Evolutionary conservation across 2,888 invertebrate species (phyloP).

Genomic region (Cephus rjabovi): DNA sequence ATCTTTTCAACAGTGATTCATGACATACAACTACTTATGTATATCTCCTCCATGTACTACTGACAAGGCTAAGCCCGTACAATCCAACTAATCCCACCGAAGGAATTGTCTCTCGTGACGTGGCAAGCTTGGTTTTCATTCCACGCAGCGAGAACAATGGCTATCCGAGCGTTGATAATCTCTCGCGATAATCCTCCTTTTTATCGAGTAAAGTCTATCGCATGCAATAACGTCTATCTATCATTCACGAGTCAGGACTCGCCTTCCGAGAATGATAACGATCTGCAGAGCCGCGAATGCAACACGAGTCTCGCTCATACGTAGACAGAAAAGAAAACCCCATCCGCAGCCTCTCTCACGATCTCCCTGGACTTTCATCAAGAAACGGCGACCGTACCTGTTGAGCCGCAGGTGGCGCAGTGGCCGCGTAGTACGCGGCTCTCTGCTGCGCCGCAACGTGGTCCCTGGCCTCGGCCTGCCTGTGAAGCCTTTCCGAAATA

Average conservation of each 20-base stretch:
- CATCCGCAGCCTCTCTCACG: background rate
- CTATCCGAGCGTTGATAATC: background rate
- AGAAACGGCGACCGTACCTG: slow-evolving; percentile 43
- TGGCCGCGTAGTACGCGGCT: slow-evolving; percentile 68
- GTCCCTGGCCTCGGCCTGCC: slow-evolving; percentile 59
- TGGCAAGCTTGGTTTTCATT: background rate
- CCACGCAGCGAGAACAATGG: background rate
- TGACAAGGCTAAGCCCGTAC: background rate
- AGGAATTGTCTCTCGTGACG: background rate
- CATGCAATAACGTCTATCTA: background rate
- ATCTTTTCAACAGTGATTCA: background rate
- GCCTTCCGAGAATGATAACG: background rate
- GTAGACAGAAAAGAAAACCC: background rate
- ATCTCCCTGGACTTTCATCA: background rate
- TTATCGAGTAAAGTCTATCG: background rate
- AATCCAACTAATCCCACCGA: background rate
- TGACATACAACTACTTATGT: background rate
- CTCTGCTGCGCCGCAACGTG: slow-evolving; percentile 68
- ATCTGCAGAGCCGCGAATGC: background rate
- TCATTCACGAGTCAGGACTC: background rate
- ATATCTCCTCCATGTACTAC: background rate
- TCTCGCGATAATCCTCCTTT: background rate
- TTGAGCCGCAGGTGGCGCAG: slow-evolving; percentile 55
- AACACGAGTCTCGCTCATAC: background rate
- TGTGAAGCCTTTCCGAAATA: slow-evolving; percentile 57